Percentiles rank a stretch among this genome's conserved stretches.
These are phyloP conservation scores for Gallinago paraguaiae DNA, from an alignment of 2,113 vertebrate species.

Conservation along the genomic window DNA sequence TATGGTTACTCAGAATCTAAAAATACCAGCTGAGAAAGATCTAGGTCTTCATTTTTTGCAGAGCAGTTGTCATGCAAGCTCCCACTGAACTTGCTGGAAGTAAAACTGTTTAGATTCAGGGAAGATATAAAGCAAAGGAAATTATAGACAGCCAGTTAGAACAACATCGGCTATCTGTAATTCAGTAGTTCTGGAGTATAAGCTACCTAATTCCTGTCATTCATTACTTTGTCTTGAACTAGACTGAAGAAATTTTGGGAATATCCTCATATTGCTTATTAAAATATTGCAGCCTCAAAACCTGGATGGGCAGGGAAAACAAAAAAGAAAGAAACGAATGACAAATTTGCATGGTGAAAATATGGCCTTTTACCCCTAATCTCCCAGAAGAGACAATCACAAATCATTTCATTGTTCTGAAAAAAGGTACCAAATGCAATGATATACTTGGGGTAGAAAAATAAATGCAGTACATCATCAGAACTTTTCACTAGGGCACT, in stretches of 20 bases:
- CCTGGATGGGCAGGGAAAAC: neutral
- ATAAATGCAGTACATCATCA: neutral
- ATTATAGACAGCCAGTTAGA: neutral
- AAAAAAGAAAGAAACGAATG: neutral
- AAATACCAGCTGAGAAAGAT: neutral
- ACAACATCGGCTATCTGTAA: neutral
- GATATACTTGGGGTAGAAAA: neutral
- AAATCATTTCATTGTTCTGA: neutral
- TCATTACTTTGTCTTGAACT: neutral
- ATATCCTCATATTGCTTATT: conserved; percentile 35
- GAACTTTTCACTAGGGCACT: neutral
- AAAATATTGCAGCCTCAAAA: conserved; percentile 48
- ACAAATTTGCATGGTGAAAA: neutral
- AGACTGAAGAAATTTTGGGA: neutral
- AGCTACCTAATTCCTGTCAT: neutral
- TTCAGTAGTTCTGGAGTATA: neutral
- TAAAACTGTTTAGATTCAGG: neutral
- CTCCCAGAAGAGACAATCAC: neutral
- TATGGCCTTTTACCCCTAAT: neutral
- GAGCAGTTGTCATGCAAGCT: neutral
- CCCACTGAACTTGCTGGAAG: neutral
- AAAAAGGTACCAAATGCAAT: neutral
- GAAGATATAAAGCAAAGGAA: neutral
- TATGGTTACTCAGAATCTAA: neutral
- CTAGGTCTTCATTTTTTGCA: neutral